Evolutionary conservation across 2,888 invertebrate genomes (phyloP), one percentile per base, ranked within the genome.

Genomic region (Calameuta idolon): DNA sequence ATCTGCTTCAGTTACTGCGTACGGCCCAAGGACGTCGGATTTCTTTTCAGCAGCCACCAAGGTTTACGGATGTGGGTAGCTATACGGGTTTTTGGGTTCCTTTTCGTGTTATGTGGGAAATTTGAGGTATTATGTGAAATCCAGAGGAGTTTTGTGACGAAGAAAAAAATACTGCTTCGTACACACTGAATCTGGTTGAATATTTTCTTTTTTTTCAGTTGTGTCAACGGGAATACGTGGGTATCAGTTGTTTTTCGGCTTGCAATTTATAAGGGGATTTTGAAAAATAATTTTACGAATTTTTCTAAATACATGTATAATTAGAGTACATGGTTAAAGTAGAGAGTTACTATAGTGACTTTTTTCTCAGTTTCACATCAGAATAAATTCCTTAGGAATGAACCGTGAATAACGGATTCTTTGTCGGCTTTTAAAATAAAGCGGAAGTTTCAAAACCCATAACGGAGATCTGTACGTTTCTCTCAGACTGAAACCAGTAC

Each of bases 1-100:
- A 81, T 87, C 81, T 83, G 89, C 90, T 90, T 90, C 87, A 86
- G 85, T 87, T 88, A 86, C 83, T 79, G 82, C 81, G 84, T 87
- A 88, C 83, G 81, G 80, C 80, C 84, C 34, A 75, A 78, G 68
- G 80, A 79, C 75, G 79, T 79, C 79, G 82, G 78, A 74, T 75
- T 33, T 76, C 83, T 81, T 31, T 83, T 80, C 76, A 82, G 77
- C 71, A 75, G 76, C 35, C 68, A 33, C 69, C 76, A 79, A 77
- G 75, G 77, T 79, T 83, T 83, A 81, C 81, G 83, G 83, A 82
- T 80, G 81, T 79, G 81, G 77, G 30, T 74, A 30, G 40, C 73
- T 23, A 9, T 55, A 55, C 55, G 55, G 55, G 55, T 55, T 23
- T 55, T 23, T 5, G 55, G 55, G 9, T 55, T 55, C 23, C 23